Conservation (phyloP, 1,140 invertebrate genomes). For the Lucilia sericata region DNA sequence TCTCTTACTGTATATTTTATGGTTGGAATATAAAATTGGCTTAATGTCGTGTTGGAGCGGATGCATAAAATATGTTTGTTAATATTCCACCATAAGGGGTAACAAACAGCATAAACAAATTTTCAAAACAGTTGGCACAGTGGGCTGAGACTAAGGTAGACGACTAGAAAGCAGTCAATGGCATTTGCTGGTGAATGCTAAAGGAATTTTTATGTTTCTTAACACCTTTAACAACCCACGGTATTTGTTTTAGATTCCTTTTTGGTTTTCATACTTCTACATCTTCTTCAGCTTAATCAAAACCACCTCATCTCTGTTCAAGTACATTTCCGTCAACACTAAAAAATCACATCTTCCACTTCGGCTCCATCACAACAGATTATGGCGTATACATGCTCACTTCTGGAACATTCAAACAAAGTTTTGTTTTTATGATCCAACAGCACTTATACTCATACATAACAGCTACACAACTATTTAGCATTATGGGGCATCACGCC, state of each 20-base stretch:
- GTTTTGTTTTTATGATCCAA: not conserved
- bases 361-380: not conserved
- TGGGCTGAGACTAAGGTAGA: not conserved
- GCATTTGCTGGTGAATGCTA: not conserved
- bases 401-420: not conserved
- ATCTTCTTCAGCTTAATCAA: not conserved
- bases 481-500: slow-evolving; percentile 40
- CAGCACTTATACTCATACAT: not conserved
- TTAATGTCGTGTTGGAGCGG: slow-evolving; percentile 41
- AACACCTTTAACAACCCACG: not conserved
- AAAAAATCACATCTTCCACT: slow-evolving; percentile 19
- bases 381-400: not conserved
- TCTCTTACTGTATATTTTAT: slow-evolving; percentile 33
- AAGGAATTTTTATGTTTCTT: slow-evolving; percentile 2
- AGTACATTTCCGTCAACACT: slow-evolving; percentile 36
- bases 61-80: slow-evolving; percentile 44
- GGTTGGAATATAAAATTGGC: slow-evolving; percentile 41
- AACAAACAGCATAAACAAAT: slow-evolving; percentile 3
- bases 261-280: too few relatives aligned
- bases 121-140: not conserved
- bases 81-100: slow-evolving; percentile 35
- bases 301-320: not conserved
- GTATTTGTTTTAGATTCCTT: not conserved
- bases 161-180: too few relatives aligned
- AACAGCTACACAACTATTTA: not conserved